A percentile compares a stretch with the other conserved stretches of the same genome.
Evolutionary conservation across 1,140 invertebrate species (phyloP).

Genomic region (Drosophila pruinosa): DNA sequence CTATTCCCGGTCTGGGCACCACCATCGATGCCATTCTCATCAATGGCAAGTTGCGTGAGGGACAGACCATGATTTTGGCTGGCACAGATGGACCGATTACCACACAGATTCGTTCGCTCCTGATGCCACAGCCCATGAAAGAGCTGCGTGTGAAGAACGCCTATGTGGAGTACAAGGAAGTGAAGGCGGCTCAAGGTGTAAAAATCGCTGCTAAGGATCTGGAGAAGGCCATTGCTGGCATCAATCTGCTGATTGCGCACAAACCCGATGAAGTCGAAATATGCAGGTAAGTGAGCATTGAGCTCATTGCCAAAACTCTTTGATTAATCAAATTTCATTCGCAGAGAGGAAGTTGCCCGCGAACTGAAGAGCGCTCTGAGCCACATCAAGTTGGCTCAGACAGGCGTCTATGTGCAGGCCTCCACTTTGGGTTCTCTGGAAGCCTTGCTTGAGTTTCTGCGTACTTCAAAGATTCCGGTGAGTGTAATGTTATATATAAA

Average conservation of each 20-base stretch:
- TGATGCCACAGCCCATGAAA: slow-evolving; percentile 99
- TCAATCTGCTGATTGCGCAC: slow-evolving; percentile 94
- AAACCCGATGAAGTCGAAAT: slow-evolving; percentile 97
- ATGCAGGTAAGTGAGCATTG: slow-evolving; percentile 82
- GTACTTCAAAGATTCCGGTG: slow-evolving; percentile 97
- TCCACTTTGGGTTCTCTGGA: slow-evolving; percentile 99
- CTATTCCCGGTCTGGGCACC: slow-evolving; percentile 97
- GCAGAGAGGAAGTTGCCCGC: slow-evolving; percentile 90
- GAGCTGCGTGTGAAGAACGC: slow-evolving; percentile 99
- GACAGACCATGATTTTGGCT: slow-evolving; percentile 97
- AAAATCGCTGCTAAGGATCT: slow-evolving; percentile 99
- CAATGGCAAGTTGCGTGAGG: slow-evolving; percentile 96
- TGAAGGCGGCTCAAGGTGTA: slow-evolving; percentile 98
- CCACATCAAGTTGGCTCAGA: slow-evolving; percentile 94
- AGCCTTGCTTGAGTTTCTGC: slow-evolving; percentile 97
- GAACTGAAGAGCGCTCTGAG: slow-evolving; percentile 95
- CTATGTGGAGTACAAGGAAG: slow-evolving; percentile 97
- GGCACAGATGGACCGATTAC: slow-evolving; percentile 99
- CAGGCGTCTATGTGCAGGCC: slow-evolving; percentile 99
- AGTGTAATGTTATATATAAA: slow-evolving; percentile 84
- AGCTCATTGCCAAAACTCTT: neutral
- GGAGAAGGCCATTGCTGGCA: slow-evolving; percentile 97
- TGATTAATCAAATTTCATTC: slow-evolving; percentile 15
- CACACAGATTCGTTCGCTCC: slow-evolving; percentile 97
- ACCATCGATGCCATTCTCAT: slow-evolving; percentile 99